These are phyloP conservation scores for Coenobita brevimanus DNA, from an alignment of 1,140 invertebrate species.

Conservation along the genomic window DNA sequence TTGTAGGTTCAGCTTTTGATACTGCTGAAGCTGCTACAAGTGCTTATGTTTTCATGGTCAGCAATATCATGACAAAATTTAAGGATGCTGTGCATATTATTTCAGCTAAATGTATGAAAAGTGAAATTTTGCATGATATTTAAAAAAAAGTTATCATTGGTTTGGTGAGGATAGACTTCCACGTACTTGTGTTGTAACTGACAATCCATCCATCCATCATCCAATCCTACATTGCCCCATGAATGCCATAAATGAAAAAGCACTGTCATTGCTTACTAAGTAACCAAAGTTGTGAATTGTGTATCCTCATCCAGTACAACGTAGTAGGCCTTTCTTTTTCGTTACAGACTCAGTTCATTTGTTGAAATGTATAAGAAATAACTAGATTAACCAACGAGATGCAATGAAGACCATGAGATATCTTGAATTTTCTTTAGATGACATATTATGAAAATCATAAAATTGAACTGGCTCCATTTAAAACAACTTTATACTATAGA, in stretches of 20 bases:
- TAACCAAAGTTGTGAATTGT: constrained; percentile 21
- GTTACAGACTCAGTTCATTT: too few species aligned
- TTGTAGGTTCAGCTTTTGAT: constrained; percentile 61
- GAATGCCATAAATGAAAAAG: constrained; percentile 28
- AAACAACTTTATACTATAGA: constrained; percentile 10
- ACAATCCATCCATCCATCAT: too few species aligned
- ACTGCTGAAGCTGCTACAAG: constrained; percentile 45
- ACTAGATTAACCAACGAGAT: constrained; percentile 13
- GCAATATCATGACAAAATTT: too few species aligned
- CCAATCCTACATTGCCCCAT: too few species aligned
- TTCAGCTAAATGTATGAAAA: constrained; percentile 45
- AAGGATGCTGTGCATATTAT: constrained; percentile 58
- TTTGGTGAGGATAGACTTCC: constrained; percentile 4
- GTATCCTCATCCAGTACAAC: neutral
- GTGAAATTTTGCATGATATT: too few species aligned
- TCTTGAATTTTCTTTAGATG: too few species aligned
- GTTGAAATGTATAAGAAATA: constrained; percentile 22
- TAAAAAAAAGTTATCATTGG: too few species aligned
- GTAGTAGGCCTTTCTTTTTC: neutral
- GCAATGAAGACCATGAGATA: neutral
- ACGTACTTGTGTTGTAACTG: constrained; percentile 7
- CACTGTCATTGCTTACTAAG: neutral
- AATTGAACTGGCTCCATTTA: neutral
- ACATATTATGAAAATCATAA: too few species aligned
- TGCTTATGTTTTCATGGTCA: constrained; percentile 68